A percentile compares a stretch with the other conserved stretches of the same genome.
These are phyloP conservation scores for Drosophila imparisetae DNA, from an alignment of 2,888 invertebrate genomes.

Conservation along the genomic window DNA sequence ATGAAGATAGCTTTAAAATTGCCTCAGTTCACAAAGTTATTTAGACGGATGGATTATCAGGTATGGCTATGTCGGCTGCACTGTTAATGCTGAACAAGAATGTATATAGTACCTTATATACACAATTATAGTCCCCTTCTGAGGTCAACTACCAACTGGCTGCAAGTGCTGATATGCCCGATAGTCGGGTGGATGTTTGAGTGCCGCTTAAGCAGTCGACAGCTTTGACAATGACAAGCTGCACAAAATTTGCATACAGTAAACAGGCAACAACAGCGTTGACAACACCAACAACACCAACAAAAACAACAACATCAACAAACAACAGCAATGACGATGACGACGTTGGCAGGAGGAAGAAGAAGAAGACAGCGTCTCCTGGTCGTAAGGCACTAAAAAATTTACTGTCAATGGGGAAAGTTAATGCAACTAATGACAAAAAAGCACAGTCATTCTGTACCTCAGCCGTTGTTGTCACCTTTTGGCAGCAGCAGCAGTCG, in stretches of 20 bases:
- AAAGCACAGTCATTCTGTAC: constrained; percentile 52
- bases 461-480: constrained; percentile 50
- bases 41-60: neutral
- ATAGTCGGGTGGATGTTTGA: constrained; percentile 5
- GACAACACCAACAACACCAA: constrained; percentile 11
- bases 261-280: constrained; percentile 45
- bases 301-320: constrained; percentile 10
- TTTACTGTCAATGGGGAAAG: constrained; percentile 74
- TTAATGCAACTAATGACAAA: constrained; percentile 77
- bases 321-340: constrained; percentile 7
- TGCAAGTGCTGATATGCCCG: constrained; percentile 25
- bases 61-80: neutral
- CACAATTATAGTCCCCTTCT: neutral
- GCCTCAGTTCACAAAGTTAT: neutral
- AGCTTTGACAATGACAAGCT: constrained; percentile 64
- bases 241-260: constrained; percentile 62
- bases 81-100: neutral
- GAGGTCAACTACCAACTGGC: neutral
- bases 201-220: constrained; percentile 36
- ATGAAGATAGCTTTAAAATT: neutral
- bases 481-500: constrained; percentile 10
- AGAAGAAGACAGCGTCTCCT: constrained; percentile 17
- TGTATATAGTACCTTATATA: neutral
- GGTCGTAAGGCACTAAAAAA: constrained; percentile 50
- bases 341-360: constrained; percentile 1